Base-by-base conservation (phyloP, 37 sponge, comb jelly and placozoan genomes). In the Dysidea cf. avara region DNA sequence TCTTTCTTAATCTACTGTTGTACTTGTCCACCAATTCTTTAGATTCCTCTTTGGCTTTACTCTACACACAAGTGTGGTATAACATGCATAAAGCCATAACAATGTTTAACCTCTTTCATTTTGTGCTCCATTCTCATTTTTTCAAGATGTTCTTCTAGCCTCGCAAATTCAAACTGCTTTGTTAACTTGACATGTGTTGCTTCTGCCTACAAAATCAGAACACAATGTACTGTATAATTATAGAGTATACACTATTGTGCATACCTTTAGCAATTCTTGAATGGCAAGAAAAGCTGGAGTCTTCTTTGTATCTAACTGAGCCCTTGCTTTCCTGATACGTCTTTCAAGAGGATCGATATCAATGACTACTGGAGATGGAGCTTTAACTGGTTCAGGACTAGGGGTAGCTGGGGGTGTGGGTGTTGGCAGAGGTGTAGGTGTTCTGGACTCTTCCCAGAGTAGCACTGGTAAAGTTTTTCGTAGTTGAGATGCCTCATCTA, bases 261-360 rank as follows among this genome's bases (percentile, higher is more conserved):
- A 5, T 43, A 43, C 46, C 46, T 51, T 85, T 18, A 85, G 25
- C 33, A 85, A 60, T 64, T 85, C 86, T 40, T 85, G 79, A 22
- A 79, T 66, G 30, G 80, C 86, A 28, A 51, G 65, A 36, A 47
- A 80, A 16, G 48, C 80, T 57, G 70, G 50, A 17, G 70, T 59
- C 59, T 80, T 80, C 33, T 48, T 70, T 53, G 50, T 48, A 30
- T 70, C 80, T 71, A 80, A 70, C 59, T 80, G 80, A 48, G 80
- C 80, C 69, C 74, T 79, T 28, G 90, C 90, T 48, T 83, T 89
- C 56, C 85, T 79, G 60, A 83, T 36, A 43, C 90, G 48, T 53
- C 76, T 74, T 34, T 89, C 85, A 18, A 47, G 49, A 0, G 85
- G 85, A 37, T 79, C 80, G 48, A 56, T 72, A 18, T 69, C 38